Percentiles rank a stretch among this genome's conserved stretches.
Evolutionary conservation across 2,797 vertebrate species (phyloP).

Genomic region (Hydrophis major): DNA sequence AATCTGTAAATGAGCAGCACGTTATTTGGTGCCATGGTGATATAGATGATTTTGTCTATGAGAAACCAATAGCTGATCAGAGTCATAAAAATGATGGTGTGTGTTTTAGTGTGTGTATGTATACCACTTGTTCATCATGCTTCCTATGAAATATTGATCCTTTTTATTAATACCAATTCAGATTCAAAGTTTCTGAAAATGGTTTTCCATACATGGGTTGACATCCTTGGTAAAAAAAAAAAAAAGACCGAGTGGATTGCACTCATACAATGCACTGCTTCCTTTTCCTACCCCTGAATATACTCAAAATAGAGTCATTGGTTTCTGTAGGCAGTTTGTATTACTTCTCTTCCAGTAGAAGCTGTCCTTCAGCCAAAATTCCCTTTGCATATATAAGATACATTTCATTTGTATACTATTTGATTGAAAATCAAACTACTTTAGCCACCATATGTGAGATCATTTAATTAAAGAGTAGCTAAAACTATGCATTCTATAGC

Average conservation of each 20-base stretch:
- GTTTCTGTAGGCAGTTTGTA: background rate
- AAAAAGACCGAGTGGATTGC: background rate
- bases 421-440: background rate
- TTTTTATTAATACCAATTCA: background rate
- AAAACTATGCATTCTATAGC: background rate
- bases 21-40: conserved; percentile 33
- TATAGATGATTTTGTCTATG: conserved; percentile 22
- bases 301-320: background rate
- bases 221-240: background rate
- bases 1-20: conserved; percentile 18
- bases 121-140: conserved; percentile 35
- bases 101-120: conserved; percentile 28
- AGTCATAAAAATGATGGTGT: conserved; percentile 35
- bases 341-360: background rate
- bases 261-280: background rate
- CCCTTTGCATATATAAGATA: background rate
- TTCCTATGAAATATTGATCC: conserved; percentile 30
- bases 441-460: background rate
- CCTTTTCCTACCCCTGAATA: background rate
- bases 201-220: background rate
- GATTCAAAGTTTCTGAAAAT: background rate
- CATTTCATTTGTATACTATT: background rate
- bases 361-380: background rate
- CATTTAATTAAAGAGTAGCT: background rate
- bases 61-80: conserved; percentile 37